Evolutionary conservation across 64 coral and sea anemone genomes (phyloP), one percentile per base, ranked within the genome.

Genomic region (Trachythela sp.): DNA sequence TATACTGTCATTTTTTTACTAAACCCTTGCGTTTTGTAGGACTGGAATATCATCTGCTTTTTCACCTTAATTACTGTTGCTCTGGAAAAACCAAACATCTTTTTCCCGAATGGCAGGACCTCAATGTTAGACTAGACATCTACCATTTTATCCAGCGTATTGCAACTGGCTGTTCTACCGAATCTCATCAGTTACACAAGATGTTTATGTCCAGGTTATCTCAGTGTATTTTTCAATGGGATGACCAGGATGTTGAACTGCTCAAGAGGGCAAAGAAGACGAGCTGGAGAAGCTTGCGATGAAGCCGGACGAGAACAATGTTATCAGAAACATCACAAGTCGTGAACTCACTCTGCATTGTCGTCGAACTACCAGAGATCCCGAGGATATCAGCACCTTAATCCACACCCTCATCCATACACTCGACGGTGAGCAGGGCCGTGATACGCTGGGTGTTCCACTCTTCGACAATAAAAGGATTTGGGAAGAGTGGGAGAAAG

Each of bases 161-260:
- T 26, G 30, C 20, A 6, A 70, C 64, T 70, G 64, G 64, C 4
- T 70, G 64, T 70, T 70, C 64, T 7, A 70, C 64, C 30, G 64
- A 70, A 22, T 70, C 64, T n/a, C 64, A 70, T 32, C 64, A 70
- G 64, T 22, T 70, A 9, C 30, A 70, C 24, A 70, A 70, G 64
- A 70, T 32, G 30, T 70, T 70, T 22, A 70, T 70, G 64, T 22
- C 64, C 64, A 70, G 64, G 30, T 70, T 70, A 32, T 70, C 64
- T 70, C 64, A 70, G 30, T 70, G 64, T 70, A 70, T 70, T 70
- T 70, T 70, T 70, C 64, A 70, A n/a, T 70, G 64, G 64, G 64
- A 70, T 32, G 24, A 22, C 24, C 9, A 70, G 30, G 64, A 70
- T 22, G 20, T 70, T 8, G 64, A 26, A 26, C 18, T 22, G 8